Evolutionary conservation across 2,113 vertebrate genomes (phyloP).

Genomic region (Cariama cristata): DNA sequence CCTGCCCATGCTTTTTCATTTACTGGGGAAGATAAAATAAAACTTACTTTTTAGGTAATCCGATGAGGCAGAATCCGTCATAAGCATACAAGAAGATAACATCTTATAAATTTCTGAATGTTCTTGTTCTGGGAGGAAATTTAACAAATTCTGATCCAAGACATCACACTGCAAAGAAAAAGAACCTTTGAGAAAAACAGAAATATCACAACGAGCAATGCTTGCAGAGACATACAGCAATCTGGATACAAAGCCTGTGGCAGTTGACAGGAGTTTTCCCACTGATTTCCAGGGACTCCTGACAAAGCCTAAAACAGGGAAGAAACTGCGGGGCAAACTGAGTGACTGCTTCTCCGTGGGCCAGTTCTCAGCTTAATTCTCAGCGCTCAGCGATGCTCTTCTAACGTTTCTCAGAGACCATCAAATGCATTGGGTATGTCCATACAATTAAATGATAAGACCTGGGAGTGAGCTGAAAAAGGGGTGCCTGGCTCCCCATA

Average conservation of each 20-base stretch:
- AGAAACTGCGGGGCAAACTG: background rate
- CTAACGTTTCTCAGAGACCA: background rate
- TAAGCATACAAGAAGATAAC: slow-evolving; percentile 81
- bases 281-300: background rate
- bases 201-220: background rate
- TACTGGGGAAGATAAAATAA: background rate
- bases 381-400: background rate
- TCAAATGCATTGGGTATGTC: background rate
- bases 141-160: slow-evolving; percentile 86
- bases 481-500: background rate
- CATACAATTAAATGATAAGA: rapidly evolving
- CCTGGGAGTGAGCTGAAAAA: background rate
- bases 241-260: background rate
- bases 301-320: background rate
- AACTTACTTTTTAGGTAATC: slow-evolving; percentile 84
- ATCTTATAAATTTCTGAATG: slow-evolving; percentile 86
- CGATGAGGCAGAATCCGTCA: slow-evolving; percentile 75
- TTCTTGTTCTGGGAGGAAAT: slow-evolving; percentile 87
- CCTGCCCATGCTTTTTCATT: background rate
- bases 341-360: background rate
- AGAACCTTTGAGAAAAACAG: slow-evolving; percentile 25
- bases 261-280: background rate
- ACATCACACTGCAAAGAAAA: slow-evolving; percentile 82
- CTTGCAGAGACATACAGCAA: background rate
- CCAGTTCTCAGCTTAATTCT: background rate